Percentiles rank a stretch among this genome's conserved stretches.
phyloP scores from a whole-genome alignment of 1,140 invertebrate species.

The Heliconius congener region DNA sequence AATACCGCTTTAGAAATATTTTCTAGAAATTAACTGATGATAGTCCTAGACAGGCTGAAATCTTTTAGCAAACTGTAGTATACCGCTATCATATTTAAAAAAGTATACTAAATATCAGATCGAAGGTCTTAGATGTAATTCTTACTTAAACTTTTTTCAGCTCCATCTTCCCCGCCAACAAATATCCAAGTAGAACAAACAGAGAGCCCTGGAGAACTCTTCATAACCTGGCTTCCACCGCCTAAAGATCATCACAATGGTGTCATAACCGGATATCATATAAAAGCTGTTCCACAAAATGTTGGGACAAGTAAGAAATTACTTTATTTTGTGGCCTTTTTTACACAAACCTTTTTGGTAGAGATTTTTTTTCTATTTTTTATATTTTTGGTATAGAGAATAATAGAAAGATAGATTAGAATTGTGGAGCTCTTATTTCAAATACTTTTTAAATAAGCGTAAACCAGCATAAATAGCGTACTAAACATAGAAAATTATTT shows the following conservation, averaged over 20 bases:
- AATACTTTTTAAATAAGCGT: too few relatives aligned
- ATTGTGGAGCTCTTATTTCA: not conserved
- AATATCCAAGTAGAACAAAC: slow-evolving; percentile 70
- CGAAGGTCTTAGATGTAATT: not conserved
- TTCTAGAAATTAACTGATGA: too few relatives aligned
- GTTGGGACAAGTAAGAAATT: slow-evolving; percentile 54
- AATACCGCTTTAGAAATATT: too few relatives aligned
- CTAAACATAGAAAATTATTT: too few relatives aligned
- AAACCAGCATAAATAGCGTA: too few relatives aligned
- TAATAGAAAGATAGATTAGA: too few relatives aligned
- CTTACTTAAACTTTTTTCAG: slow-evolving; percentile 43
- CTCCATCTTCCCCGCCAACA: slow-evolving; percentile 67
- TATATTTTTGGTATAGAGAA: too few relatives aligned
- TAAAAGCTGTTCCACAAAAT: slow-evolving; percentile 77
- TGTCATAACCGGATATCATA: slow-evolving; percentile 87
- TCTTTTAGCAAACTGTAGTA: too few relatives aligned
- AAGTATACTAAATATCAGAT: too few relatives aligned
- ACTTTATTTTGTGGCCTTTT: not conserved
- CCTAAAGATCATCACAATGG: slow-evolving; percentile 87
- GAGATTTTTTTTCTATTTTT: not conserved
- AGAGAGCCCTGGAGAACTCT: slow-evolving; percentile 70
- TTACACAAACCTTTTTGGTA: too few relatives aligned
- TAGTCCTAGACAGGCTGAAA: too few relatives aligned
- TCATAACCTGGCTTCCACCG: slow-evolving; percentile 82
- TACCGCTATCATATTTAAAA: too few relatives aligned